Evolutionary conservation across 2,888 invertebrate species (phyloP).

Genomic region (Calameuta idolon): DNA sequence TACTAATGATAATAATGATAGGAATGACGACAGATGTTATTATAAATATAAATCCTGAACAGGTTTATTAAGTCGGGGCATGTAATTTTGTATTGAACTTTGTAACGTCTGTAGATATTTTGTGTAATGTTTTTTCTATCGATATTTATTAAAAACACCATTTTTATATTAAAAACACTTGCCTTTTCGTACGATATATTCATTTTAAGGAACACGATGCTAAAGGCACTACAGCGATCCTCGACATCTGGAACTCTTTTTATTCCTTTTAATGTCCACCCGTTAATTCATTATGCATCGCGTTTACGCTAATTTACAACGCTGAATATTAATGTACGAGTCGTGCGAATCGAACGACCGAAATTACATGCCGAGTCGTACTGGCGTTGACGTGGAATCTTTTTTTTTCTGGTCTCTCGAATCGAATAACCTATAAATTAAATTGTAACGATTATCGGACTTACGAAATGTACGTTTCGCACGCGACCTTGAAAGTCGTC

Average conservation of each 20-base stretch:
- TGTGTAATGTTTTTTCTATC: slow-evolving; percentile 61
- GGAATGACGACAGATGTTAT: slow-evolving; percentile 47
- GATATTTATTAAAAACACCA: slow-evolving; percentile 62
- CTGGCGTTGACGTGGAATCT: background rate
- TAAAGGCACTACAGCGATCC: background rate
- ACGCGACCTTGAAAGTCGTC: background rate
- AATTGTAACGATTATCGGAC: background rate
- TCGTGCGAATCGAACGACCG: background rate
- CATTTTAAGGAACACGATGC: background rate
- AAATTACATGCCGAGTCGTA: background rate
- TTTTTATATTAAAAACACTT: slow-evolving; percentile 38
- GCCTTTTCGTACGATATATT: background rate
- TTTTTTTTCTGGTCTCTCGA: background rate
- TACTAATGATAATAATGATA: slow-evolving; percentile 39
- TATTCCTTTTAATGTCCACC: background rate
- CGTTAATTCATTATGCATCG: background rate
- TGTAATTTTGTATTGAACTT: slow-evolving; percentile 62
- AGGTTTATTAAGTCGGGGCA: slow-evolving; percentile 43
- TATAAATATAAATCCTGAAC: slow-evolving; percentile 50
- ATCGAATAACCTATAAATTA: background rate
- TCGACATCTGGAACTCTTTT: background rate
- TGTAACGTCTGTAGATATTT: slow-evolving; percentile 63
- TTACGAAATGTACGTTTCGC: background rate
- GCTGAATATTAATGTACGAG: background rate
- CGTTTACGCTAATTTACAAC: background rate